Conservation (phyloP, 2,113 vertebrate species). For the Petrocephalus zakoni region DNA sequence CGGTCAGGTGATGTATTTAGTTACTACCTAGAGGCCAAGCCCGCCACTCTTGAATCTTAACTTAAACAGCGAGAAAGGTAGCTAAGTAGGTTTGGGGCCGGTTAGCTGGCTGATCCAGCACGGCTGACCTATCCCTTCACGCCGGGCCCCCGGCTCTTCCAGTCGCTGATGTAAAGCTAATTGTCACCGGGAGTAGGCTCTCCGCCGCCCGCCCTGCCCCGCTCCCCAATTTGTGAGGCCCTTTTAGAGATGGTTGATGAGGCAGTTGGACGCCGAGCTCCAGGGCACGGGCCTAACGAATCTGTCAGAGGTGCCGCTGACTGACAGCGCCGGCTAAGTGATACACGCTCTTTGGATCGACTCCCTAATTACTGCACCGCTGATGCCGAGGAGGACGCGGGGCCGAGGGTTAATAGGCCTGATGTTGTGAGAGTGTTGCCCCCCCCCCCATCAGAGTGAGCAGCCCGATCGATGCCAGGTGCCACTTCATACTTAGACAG, state of each 20-base stretch:
- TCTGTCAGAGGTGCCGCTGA: slow-evolving; percentile 68
- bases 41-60: neutral
- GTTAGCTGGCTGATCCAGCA: neutral
- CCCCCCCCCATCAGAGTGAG: slow-evolving; percentile 57
- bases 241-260: slow-evolving; percentile 77
- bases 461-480: slow-evolving; percentile 69
- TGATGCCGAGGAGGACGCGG: slow-evolving; percentile 79
- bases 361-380: slow-evolving; percentile 96
- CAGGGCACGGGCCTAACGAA: slow-evolving; percentile 77
- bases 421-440: slow-evolving; percentile 66
- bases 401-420: slow-evolving; percentile 92
- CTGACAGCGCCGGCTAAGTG: slow-evolving; percentile 82
- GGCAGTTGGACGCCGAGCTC: slow-evolving; percentile 69
- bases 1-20: neutral
- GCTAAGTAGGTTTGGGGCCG: neutral
- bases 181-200: slow-evolving; percentile 64
- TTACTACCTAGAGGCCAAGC: neutral
- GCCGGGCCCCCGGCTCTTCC: slow-evolving; percentile 41
- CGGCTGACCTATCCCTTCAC: slow-evolving; percentile 14
- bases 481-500: slow-evolving; percentile 71
- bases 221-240: slow-evolving; percentile 30
- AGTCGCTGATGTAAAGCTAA: slow-evolving; percentile 70
- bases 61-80: neutral
- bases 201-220: too few species aligned
- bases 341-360: slow-evolving; percentile 87